Evolutionary conservation across 2,113 vertebrate species (phyloP).

Genomic region (Rhadina sibilatrix): DNA sequence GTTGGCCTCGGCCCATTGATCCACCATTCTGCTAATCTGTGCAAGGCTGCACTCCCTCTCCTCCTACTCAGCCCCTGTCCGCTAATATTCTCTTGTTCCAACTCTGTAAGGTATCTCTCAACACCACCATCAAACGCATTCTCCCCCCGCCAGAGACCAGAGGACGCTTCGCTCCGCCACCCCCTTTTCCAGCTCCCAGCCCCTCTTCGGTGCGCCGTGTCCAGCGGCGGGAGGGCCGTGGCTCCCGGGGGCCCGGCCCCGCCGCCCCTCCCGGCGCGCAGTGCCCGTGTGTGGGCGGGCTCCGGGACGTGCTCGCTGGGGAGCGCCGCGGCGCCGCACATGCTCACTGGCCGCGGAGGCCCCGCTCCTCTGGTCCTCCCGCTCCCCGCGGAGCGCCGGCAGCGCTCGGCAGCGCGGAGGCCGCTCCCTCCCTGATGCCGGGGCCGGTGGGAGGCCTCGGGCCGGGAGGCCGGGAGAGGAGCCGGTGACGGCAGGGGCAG

Average conservation of each 20-base stretch:
- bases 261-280: background rate
- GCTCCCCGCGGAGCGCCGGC: background rate
- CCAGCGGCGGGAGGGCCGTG: background rate
- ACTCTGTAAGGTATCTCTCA: background rate
- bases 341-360: slow-evolving; percentile 45
- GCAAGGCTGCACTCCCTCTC: background rate
- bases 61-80: background rate
- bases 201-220: background rate
- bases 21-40: background rate
- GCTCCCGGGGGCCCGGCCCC: background rate
- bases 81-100: background rate
- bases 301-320: slow-evolving; percentile 3
- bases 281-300: slow-evolving; percentile 3
- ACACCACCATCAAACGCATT: background rate
- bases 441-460: background rate
- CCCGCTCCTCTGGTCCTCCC: background rate
- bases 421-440: background rate
- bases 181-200: no score
- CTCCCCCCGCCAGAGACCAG: background rate
- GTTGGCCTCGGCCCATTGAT: background rate
- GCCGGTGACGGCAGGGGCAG: background rate
- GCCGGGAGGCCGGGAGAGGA: no score
- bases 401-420: background rate
- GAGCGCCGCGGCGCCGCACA: slow-evolving; percentile 11
- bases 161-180: no score